Conservation (phyloP, 2,888 invertebrate species). For the Drosophila ezoana region DNA sequence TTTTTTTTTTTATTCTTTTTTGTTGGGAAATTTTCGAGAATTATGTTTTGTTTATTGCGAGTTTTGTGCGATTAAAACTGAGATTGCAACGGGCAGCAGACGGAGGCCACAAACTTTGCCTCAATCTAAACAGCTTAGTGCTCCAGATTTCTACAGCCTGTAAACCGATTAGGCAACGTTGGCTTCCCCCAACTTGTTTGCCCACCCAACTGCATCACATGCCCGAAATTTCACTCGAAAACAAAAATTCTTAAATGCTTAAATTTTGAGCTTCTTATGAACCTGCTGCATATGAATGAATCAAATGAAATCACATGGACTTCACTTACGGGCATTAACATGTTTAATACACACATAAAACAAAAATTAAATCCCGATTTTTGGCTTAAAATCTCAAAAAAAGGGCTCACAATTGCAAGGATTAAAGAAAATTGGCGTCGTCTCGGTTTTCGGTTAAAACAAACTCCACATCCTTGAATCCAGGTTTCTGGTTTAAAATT, state of each 20-base stretch:
- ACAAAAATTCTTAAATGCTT: slow-evolving; percentile 6
- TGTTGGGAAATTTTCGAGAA: slow-evolving; percentile 48
- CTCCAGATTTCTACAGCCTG: slow-evolving; percentile 41
- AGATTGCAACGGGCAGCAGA: slow-evolving; percentile 32
- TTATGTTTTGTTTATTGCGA: slow-evolving; percentile 58
- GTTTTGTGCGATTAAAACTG: slow-evolving; percentile 40
- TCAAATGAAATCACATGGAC: background rate
- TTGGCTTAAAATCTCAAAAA: too few species aligned
- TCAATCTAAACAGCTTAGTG: slow-evolving; percentile 42
- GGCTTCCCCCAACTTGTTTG: too few species aligned
- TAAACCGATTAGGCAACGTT: slow-evolving; percentile 61
- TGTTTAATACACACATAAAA: background rate
- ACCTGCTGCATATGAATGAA: slow-evolving; percentile 5
- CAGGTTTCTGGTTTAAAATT: too few species aligned
- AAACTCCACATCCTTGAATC: too few species aligned
- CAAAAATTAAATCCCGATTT: too few species aligned
- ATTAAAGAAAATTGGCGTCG: too few species aligned
- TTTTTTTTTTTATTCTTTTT: too few species aligned
- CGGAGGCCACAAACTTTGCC: background rate
- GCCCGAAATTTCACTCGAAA: slow-evolving; percentile 15
- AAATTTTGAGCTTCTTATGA: slow-evolving; percentile 17
- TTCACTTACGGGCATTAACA: background rate
- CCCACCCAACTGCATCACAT: too few species aligned
- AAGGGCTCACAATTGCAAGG: too few species aligned
- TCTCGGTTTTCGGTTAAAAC: too few species aligned